Evolutionary conservation across 1,140 invertebrate genomes (phyloP).

Genomic region (Tachypleus tridentatus): DNA sequence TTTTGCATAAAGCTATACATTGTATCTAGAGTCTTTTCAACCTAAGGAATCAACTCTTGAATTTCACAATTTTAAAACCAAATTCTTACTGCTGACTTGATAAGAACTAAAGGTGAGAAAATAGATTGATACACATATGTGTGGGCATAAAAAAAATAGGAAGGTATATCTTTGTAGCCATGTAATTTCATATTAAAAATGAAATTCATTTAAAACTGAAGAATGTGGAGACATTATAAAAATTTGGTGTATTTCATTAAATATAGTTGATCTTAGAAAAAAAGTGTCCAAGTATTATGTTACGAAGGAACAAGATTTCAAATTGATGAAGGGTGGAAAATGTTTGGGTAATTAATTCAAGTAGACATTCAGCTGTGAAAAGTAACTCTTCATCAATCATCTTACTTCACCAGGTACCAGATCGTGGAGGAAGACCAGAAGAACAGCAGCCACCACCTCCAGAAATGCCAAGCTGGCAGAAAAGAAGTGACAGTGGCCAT

Average conservation of each 20-base stretch:
- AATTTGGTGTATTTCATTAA: conserved; percentile 4
- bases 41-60: no score
- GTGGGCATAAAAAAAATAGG: no score
- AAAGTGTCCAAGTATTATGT: not conserved
- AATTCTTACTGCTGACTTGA: no score
- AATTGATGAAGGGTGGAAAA: not conserved
- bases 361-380: not conserved
- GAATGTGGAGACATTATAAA: no score
- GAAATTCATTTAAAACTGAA: no score
- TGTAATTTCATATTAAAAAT: no score
- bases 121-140: no score
- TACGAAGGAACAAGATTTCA: not conserved
- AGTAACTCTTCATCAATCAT: not conserved
- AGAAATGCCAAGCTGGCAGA: conserved; percentile 89
- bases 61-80: no score
- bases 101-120: no score
- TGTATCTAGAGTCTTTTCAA: no score
- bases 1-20: no score
- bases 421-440: conserved; percentile 75
- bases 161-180: no score
- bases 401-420: conserved; percentile 32
- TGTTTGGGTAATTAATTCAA: conserved; percentile 1
- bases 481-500: conserved; percentile 30
- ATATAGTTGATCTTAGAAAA: conserved; percentile 6
- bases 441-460: conserved; percentile 76